A percentile compares a stretch with the other conserved stretches of the same genome.
phyloP scores from a whole-genome alignment of 2,113 vertebrate species.

The Caretta caretta region DNA sequence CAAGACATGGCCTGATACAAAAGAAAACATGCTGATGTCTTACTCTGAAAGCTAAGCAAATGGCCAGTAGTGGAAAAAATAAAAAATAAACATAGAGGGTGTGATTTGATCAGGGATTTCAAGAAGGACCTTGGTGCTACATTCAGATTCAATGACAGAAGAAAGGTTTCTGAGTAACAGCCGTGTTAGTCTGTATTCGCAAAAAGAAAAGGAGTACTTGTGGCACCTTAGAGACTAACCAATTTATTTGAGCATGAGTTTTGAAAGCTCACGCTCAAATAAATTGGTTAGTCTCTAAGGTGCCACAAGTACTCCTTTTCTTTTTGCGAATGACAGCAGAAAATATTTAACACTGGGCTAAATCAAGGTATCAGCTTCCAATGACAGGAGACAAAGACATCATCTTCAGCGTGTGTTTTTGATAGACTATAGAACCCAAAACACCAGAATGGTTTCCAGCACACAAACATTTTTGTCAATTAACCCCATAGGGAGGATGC shows the following conservation, averaged over 20 bases:
- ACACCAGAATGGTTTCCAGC: background rate
- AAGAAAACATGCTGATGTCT: constrained; percentile 54
- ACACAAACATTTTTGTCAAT: background rate
- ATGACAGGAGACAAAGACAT: background rate
- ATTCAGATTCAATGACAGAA: background rate
- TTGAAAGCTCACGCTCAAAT: no score
- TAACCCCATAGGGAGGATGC: background rate
- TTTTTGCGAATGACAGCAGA: no score
- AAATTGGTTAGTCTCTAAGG: no score
- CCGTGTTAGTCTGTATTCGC: no score
- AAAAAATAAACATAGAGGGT: background rate
- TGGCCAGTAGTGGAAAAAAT: background rate
- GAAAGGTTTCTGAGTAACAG: no score
- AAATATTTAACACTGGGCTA: background rate
- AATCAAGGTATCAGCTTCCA: background rate
- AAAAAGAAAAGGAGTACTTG: no score
- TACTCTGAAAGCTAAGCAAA: background rate
- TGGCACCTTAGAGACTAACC: no score
- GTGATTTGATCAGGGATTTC: background rate
- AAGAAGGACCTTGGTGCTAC: background rate
- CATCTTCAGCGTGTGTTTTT: background rate
- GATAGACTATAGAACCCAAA: background rate
- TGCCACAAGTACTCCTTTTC: no score
- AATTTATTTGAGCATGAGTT: no score
- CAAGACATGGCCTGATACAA: constrained; percentile 43